These are phyloP conservation scores for Sternotherus odoratus DNA, from an alignment of 2,797 vertebrate genomes.

Conservation along the genomic window DNA sequence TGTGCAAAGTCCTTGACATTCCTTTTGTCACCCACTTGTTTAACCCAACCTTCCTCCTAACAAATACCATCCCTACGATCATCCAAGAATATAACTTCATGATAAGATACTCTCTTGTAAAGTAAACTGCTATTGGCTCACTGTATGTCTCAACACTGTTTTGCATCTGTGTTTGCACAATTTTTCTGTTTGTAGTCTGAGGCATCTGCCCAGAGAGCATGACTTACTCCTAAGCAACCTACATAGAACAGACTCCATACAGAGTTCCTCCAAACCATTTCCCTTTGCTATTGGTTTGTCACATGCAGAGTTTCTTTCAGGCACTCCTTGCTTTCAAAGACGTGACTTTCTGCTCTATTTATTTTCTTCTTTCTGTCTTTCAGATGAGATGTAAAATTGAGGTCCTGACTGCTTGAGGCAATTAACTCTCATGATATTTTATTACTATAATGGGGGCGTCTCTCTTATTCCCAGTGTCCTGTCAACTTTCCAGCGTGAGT, in stretches of 20 bases:
- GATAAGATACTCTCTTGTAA: background rate
- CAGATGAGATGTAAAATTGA: background rate
- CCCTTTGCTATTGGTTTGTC: background rate
- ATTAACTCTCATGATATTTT: background rate
- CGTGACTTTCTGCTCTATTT: background rate
- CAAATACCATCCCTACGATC: rapidly evolving
- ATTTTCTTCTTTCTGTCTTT: background rate
- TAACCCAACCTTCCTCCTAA: background rate
- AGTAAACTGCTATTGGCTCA: background rate
- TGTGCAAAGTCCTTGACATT: background rate
- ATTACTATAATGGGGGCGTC: background rate
- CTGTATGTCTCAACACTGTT: background rate
- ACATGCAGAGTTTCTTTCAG: background rate
- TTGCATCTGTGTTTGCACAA: background rate
- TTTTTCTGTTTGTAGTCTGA: background rate
- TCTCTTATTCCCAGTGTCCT: background rate
- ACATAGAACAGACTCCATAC: background rate
- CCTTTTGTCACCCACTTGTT: background rate
- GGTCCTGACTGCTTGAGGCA: background rate
- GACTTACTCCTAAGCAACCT: background rate
- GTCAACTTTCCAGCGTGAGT: background rate
- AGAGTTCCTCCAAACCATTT: background rate
- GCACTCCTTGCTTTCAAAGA: background rate
- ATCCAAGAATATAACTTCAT: background rate
- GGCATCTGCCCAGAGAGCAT: background rate